phyloP scores from a whole-genome alignment of 2,797 vertebrate species.

The Melanotaenia trifasciata region DNA sequence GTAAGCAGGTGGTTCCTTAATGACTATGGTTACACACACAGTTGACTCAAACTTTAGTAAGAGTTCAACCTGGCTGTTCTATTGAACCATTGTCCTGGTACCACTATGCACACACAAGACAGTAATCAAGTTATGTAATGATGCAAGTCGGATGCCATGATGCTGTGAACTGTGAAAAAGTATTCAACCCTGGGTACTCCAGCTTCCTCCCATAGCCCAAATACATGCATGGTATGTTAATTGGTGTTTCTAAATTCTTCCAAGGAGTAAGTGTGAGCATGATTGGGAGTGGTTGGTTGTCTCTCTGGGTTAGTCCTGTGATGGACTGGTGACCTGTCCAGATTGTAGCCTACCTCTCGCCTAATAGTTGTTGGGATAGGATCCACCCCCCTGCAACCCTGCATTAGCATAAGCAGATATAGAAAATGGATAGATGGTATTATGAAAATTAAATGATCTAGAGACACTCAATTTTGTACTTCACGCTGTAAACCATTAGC shows the following conservation, averaged over 20 bases:
- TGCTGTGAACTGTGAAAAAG: too few relatives aligned
- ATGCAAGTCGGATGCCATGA: too few relatives aligned
- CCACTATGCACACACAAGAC: too few relatives aligned
- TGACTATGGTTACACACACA: too few relatives aligned
- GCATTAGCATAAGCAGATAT: background rate
- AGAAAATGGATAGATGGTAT: background rate
- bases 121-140: too few relatives aligned
- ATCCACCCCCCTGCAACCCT: background rate
- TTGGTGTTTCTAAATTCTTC: too few relatives aligned
- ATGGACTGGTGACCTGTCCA: background rate
- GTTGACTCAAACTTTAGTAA: too few relatives aligned
- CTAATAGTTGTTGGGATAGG: background rate
- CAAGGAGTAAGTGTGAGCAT: background rate
- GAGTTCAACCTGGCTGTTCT: too few relatives aligned
- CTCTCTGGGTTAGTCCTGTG: background rate
- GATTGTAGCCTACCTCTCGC: background rate
- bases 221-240: too few relatives aligned
- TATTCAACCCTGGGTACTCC: too few relatives aligned
- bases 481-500: background rate
- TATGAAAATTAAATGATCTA: background rate
- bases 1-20: background rate
- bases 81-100: too few relatives aligned
- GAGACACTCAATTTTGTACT: background rate
- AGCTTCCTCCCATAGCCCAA: too few relatives aligned
- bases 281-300: background rate